Evolutionary conservation across 23 tunicate genomes (phyloP).

Genomic region (Trididemnum miniatum): DNA sequence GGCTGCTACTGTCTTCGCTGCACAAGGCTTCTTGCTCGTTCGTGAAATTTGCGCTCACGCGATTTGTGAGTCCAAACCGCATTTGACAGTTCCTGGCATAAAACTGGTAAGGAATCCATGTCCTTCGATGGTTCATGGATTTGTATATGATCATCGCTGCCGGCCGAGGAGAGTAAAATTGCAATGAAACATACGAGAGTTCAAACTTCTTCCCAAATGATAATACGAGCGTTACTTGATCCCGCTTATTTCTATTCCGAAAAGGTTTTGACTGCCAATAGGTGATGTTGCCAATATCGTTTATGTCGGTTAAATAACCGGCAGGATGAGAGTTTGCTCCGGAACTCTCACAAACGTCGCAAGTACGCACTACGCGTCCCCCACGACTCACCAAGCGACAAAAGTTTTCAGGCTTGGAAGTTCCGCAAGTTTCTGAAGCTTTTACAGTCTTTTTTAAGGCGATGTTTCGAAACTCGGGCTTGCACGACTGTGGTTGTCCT

Average conservation of each 20-base stretch:
- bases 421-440: slow-evolving; percentile 72
- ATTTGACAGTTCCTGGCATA: slow-evolving; percentile 50
- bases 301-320: slow-evolving; percentile 53
- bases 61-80: slow-evolving; percentile 24
- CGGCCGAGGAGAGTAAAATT: slow-evolving; percentile 62
- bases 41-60: slow-evolving; percentile 2
- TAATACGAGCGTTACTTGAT: slow-evolving; percentile 43
- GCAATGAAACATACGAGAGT: slow-evolving; percentile 46
- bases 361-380: background rate
- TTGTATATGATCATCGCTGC: slow-evolving; percentile 71
- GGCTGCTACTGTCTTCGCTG: slow-evolving; percentile 17
- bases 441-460: slow-evolving; percentile 39
- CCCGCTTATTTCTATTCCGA: background rate
- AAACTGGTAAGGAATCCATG: slow-evolving; percentile 70
- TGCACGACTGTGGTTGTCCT: slow-evolving; percentile 44
- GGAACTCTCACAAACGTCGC: slow-evolving; percentile 51
- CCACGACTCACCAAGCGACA: slow-evolving; percentile 13
- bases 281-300: slow-evolving; percentile 59
- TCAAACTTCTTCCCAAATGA: slow-evolving; percentile 61
- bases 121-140: slow-evolving; percentile 54
- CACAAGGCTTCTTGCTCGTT: slow-evolving; percentile 69
- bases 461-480: slow-evolving; percentile 50
- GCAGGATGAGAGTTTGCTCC: slow-evolving; percentile 64
- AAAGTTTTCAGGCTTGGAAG: slow-evolving; percentile 4
- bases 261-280: slow-evolving; percentile 73